Evolutionary conservation across 2,888 invertebrate species (phyloP).

Genomic region (Oxycera nigricornis): DNA sequence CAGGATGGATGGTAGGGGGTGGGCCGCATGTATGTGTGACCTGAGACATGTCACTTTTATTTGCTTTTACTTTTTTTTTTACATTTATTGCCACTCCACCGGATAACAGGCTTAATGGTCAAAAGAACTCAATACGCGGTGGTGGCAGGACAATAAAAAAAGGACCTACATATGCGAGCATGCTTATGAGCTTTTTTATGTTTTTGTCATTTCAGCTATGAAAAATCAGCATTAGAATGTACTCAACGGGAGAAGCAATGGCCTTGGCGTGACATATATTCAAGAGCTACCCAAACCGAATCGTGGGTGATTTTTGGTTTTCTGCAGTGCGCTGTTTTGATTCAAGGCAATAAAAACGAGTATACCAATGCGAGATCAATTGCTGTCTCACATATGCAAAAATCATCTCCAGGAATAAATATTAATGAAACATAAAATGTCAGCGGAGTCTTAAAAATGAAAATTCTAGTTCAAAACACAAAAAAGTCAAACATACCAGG

Average conservation of each 20-base stretch:
- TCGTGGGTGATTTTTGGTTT: background rate
- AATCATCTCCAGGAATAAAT: too few relatives aligned
- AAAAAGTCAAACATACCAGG: too few relatives aligned
- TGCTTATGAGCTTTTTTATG: conserved; percentile 31
- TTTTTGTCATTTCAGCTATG: conserved; percentile 27
- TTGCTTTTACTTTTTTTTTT: conserved; percentile 38
- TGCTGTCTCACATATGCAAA: too few relatives aligned
- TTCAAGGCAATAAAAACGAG: background rate
- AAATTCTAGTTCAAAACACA: too few relatives aligned
- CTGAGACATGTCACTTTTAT: conserved; percentile 42
- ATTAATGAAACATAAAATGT: too few relatives aligned
- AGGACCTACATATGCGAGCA: conserved; percentile 36
- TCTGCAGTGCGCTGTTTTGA: background rate
- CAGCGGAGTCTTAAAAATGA: too few relatives aligned
- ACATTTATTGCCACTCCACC: conserved; percentile 41
- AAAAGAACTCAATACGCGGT: conserved; percentile 34
- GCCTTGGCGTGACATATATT: background rate
- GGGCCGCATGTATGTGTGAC: conserved; percentile 22
- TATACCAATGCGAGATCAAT: too few relatives aligned
- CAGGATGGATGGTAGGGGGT: background rate
- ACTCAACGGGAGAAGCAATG: background rate
- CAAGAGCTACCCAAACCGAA: background rate
- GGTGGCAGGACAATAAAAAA: conserved; percentile 35
- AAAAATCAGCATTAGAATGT: conserved; percentile 38
- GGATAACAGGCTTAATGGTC: conserved; percentile 37